These are phyloP conservation scores for Zaprionus tsacasi DNA, from an alignment of 1,140 invertebrate species.

Conservation along the genomic window DNA sequence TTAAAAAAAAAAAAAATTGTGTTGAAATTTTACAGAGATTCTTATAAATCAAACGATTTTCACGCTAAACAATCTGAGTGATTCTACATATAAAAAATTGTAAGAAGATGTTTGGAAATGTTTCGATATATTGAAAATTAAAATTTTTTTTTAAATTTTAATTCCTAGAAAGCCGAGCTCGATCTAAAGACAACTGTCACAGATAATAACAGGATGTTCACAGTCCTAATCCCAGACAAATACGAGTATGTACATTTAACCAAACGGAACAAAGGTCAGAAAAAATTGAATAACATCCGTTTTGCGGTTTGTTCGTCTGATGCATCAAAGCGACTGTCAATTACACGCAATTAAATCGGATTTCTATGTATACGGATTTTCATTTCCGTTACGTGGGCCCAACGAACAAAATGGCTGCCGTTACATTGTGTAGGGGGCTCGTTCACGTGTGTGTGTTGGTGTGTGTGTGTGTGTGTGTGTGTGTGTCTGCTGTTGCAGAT, in stretches of 20 bases:
- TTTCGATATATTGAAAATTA: no score
- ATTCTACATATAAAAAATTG: no score
- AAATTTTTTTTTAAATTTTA: no score
- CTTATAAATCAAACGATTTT: no score
- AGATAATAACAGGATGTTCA: neutral
- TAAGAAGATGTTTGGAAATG: no score
- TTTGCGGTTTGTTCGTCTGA: conserved; percentile 48
- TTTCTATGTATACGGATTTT: conserved; percentile 68
- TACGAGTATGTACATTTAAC: neutral
- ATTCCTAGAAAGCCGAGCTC: no score
- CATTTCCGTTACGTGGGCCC: conserved; percentile 61
- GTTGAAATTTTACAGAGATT: no score
- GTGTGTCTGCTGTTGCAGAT: conserved; percentile 15
- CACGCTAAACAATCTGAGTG: no score
- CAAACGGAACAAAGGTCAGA: conserved; percentile 17
- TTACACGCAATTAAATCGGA: conserved; percentile 74
- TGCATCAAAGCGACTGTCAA: conserved; percentile 67
- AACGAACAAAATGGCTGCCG: conserved; percentile 53
- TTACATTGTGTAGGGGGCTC: conserved; percentile 14
- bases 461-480: conserved; percentile 24
- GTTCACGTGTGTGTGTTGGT: neutral
- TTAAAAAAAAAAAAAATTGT: no score
- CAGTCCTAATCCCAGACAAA: neutral
- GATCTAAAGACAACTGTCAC: neutral
- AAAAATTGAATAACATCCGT: conserved; percentile 62